Base-by-base conservation (phyloP, 2,888 invertebrate species). In the Orchestes rusci region DNA sequence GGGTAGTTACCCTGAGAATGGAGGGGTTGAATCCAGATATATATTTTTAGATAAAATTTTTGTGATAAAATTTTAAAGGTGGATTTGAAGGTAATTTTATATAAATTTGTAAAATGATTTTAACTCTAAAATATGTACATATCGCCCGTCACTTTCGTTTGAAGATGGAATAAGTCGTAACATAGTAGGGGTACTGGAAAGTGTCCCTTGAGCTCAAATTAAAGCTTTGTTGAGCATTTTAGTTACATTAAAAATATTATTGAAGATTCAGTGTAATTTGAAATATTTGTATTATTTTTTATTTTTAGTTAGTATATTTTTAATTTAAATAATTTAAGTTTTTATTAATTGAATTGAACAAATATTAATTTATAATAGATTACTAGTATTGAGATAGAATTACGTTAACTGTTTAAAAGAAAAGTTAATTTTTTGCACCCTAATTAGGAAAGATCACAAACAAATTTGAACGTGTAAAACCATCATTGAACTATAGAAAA, bases 181-280 rank as follows among this genome's bases (percentile, higher is more conserved):
- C 82, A 83, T 74, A 82, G 82, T 82, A 81, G 79, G 71, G 69
- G 72, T 80, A 81, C 76, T 75, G 80, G 80, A 82, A 82, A 74
- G 76, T 81, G 76, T 72, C 70, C 73, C 78, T 80, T 75, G 79
- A 73, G 72, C 70, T 60, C 73, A 75, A 73, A 73, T 75, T 76
- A 75, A 69, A 77, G 73, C 75, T 79, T 76, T 70, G 60, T 39
- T 61, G 75, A 78, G 74, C 65, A 69, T 75, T 76, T 78, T 75
- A 76, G 73, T 79, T 79, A 79, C 77, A 79, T 73, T 77, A 60
- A 60, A 57, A 55, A 50, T 56, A 39, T 55, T 55, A 51, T 55
- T 58, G n/a, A n/a, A n/a, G n/a, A n/a, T n/a, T n/a, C n/a, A n/a
- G n/a, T n/a, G n/a, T n/a, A n/a, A n/a, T n/a, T n/a, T n/a, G n/a